These are phyloP conservation scores for Prosapia bicincta DNA, from an alignment of 2,888 invertebrate species.

Conservation along the genomic window DNA sequence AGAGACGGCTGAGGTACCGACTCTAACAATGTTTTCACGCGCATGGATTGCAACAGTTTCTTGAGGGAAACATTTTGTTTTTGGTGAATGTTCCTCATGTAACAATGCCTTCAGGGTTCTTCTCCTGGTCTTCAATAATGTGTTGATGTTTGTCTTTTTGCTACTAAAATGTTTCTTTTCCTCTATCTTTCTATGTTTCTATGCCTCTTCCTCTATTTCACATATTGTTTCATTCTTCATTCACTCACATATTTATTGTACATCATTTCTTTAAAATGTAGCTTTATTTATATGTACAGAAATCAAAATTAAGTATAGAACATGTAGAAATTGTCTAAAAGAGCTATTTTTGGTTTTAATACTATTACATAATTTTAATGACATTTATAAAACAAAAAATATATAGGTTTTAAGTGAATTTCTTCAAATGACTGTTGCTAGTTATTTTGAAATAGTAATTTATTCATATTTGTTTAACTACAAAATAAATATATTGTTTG, in stretches of 20 bases:
- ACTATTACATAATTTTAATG: background rate
- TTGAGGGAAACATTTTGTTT: background rate
- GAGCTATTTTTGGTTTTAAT: background rate
- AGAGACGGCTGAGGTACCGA: slow-evolving; percentile 82
- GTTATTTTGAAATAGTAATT: too few relatives aligned
- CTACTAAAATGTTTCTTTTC: slow-evolving; percentile 13
- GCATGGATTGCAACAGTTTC: slow-evolving; percentile 21
- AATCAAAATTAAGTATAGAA: background rate
- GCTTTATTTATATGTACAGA: background rate
- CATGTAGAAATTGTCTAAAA: background rate
- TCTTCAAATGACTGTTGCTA: too few relatives aligned
- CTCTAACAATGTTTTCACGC: slow-evolving; percentile 4
- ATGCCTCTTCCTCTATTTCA: slow-evolving; percentile 11
- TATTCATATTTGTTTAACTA: too few relatives aligned
- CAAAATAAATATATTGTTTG: too few relatives aligned
- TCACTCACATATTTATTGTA: background rate
- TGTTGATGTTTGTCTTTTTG: slow-evolving; percentile 5
- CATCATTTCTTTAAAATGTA: background rate
- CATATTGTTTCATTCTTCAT: slow-evolving; percentile 16
- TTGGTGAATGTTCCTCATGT: slow-evolving; percentile 12
- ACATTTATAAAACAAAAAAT: too few relatives aligned
- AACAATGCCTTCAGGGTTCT: slow-evolving; percentile 21
- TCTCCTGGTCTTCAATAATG: slow-evolving; percentile 21
- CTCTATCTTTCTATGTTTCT: slow-evolving; percentile 13
- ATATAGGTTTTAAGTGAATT: too few relatives aligned